A percentile compares a stretch with the other conserved stretches of the same genome.
Conservation (phyloP, 1,140 invertebrate genomes). For the Sogatella furcifera region DNA sequence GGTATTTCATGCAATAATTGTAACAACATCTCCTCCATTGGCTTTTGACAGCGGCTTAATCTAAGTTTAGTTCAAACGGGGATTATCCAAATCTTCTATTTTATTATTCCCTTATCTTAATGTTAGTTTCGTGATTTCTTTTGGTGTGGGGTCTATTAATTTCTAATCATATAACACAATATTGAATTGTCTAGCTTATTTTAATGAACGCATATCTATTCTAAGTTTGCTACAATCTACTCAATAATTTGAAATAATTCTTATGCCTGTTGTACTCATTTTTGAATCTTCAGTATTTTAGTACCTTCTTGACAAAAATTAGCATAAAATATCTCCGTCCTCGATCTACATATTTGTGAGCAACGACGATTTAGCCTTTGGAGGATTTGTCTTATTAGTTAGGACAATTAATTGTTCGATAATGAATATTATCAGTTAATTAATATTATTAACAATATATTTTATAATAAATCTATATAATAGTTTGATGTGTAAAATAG, state of each 20-base stretch:
- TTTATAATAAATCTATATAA: conserved; percentile 15
- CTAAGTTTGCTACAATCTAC: not conserved
- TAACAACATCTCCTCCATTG: conserved; percentile 12
- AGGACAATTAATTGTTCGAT: conserved; percentile 1
- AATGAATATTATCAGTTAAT: conserved; percentile 10
- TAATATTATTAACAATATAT: conserved; percentile 15
- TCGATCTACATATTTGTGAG: conserved; percentile 4
- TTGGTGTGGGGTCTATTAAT: not conserved
- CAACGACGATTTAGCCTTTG: conserved; percentile 14
- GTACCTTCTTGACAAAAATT: not conserved
- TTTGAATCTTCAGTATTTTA: conserved; percentile 4
- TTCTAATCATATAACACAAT: conserved; percentile 2
- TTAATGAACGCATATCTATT: not conserved
- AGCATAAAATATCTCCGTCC: not conserved
- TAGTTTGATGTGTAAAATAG: not conserved
- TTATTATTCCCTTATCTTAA: not conserved
- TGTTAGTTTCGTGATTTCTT: not conserved
- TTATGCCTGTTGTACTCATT: not conserved
- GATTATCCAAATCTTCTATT: conserved; percentile 4
- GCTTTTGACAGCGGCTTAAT: conserved; percentile 4
- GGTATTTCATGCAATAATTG: conserved; percentile 6
- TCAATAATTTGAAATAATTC: not conserved
- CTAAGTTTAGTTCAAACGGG: conserved; percentile 8
- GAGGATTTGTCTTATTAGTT: conserved; percentile 20
- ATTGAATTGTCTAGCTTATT: not conserved